A percentile compares a stretch with the other conserved stretches of the same genome.
phyloP scores from a whole-genome alignment of 2,888 invertebrate genomes.

The Cheilosia vulpina region DNA sequence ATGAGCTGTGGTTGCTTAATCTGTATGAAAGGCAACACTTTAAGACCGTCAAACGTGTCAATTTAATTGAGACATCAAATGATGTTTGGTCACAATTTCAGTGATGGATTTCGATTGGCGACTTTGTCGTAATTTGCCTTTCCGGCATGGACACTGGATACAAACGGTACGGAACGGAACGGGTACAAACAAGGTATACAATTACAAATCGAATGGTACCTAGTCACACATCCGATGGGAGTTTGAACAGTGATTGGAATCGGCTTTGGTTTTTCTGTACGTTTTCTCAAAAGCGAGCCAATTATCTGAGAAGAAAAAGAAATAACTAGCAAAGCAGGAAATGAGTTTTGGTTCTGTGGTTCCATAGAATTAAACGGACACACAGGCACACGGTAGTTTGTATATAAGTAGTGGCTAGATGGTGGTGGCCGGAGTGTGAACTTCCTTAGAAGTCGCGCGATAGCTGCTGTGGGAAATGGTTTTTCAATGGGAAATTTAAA shows the following conservation, averaged over 20 bases:
- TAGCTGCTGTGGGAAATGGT: constrained; percentile 30
- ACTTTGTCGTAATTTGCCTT: constrained; percentile 24
- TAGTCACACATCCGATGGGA: constrained; percentile 31
- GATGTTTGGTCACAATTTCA: background rate
- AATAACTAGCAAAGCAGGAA: constrained; percentile 60
- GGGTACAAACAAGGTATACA: constrained; percentile 42
- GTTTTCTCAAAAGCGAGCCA: constrained; percentile 47
- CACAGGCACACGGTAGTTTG: constrained; percentile 2
- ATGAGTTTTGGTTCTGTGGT: constrained; percentile 71
- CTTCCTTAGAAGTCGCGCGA: constrained; percentile 53
- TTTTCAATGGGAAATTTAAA: constrained; percentile 69
- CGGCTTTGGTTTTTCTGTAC: constrained; percentile 9
- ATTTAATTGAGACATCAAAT: constrained; percentile 26
- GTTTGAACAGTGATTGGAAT: constrained; percentile 56
- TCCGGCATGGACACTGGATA: constrained; percentile 41
- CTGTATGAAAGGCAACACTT: constrained; percentile 5
- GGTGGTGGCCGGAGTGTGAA: constrained; percentile 46
- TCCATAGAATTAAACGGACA: constrained; percentile 48
- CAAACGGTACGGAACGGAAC: constrained; percentile 28
- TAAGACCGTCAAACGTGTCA: constrained; percentile 15
- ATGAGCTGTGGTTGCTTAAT: constrained; percentile 17
- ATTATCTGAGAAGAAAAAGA: constrained; percentile 57
- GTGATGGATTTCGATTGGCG: background rate
- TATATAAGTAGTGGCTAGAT: constrained; percentile 23
- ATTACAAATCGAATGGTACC: constrained; percentile 58